These are phyloP conservation scores for Pachypanchax playfairii DNA, from an alignment of 2,113 vertebrate species.

Conservation along the genomic window DNA sequence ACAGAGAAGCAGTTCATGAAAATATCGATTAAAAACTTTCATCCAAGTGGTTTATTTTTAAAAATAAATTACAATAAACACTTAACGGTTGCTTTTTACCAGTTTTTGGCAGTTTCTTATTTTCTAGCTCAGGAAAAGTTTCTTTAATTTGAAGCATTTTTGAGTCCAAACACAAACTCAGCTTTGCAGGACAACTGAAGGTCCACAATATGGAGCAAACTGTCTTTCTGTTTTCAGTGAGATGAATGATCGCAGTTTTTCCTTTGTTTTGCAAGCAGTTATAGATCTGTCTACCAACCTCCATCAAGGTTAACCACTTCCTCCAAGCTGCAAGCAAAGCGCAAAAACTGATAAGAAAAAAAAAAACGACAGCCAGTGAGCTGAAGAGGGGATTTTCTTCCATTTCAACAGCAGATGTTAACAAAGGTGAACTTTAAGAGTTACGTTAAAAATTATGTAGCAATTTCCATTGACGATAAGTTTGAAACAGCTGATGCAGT, in stretches of 20 bases:
- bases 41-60: no score
- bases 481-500: background rate
- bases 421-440: conserved; percentile 5
- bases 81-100: background rate
- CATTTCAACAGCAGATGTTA: background rate
- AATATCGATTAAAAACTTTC: background rate
- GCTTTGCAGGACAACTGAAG: background rate
- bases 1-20: conserved; percentile 8
- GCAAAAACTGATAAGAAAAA: conserved; percentile 15
- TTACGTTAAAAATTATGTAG: no score
- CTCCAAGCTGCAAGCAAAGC: conserved; percentile 37
- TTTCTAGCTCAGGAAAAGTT: background rate
- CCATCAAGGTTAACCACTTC: conserved; percentile 63
- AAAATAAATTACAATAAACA: no score
- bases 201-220: background rate
- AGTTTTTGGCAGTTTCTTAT: background rate
- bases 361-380: conserved; percentile 14
- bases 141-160: background rate
- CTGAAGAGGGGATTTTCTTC: conserved; percentile 19
- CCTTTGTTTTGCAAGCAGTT: conserved; percentile 23
- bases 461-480: no score
- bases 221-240: background rate
- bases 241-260: conserved; percentile 12
- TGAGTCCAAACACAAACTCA: background rate
- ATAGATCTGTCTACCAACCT: conserved; percentile 24